Evolutionary conservation across 2,797 vertebrate genomes (phyloP), one percentile per base, ranked within the genome.

Genomic region (Leptatherina wallacei): DNA sequence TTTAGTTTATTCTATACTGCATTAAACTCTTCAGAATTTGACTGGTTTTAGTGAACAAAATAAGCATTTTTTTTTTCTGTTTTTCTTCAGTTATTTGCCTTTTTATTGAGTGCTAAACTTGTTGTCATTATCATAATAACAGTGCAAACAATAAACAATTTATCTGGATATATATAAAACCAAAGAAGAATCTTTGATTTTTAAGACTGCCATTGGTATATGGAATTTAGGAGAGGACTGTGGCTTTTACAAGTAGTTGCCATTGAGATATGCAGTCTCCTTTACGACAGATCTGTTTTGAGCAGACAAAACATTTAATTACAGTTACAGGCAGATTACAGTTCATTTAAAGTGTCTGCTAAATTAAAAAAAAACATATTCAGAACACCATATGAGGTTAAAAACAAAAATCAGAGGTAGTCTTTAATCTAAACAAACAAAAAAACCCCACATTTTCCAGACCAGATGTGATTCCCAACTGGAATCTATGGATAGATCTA

Each of bases 1-100:
- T 71, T 71, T 61, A 57, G 61, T 36, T 55, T 71, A n/a, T 36
- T 44, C 33, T 56, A n/a, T 30, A 62, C 62, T 40, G 35, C 56
- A 63, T n/a, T 29, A 18, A 47, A 35, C 38, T 30, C 2, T 32
- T 6, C 30, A 32, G 3, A 4, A 32, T 32, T 4, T 69, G 27
- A 61, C 54, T 69, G 47, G 35, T 52, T 61, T 52, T 12, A 12
- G 3, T 57, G 6, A 22, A 20, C 27, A 11, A 9, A 38, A 35
- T 27, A 16, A 29, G 9, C 33, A 10, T 35, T 35, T 35, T 35
- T 8, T 61, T 42, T 49, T 49, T 27, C 24, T 27, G 24, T 27
- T 27, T n/a, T 49, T 40, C 3, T 32, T 20, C 7, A 29, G 13
- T 33, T 10, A 58, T 35, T 35, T 22, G 56, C 11, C 57, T 13